These are phyloP conservation scores for Lochmaea crataegi DNA, from an alignment of 2,888 invertebrate species.

Conservation along the genomic window DNA sequence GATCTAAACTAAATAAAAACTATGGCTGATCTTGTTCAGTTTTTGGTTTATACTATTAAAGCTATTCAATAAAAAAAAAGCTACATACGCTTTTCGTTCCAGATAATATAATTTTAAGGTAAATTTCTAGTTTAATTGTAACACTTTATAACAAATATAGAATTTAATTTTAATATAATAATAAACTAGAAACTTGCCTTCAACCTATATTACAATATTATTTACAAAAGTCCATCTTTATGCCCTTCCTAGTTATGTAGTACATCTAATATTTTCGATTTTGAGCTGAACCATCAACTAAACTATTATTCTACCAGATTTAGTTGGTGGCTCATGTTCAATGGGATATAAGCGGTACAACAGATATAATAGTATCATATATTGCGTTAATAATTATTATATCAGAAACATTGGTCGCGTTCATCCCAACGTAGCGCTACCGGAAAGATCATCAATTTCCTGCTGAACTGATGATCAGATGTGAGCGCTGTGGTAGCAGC, in stretches of 20 bases:
- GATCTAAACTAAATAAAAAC: conserved; percentile 34
- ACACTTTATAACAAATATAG: not conserved
- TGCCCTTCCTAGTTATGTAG: conserved; percentile 26
- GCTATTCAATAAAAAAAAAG: conserved; percentile 10
- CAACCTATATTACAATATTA: conserved; percentile 7
- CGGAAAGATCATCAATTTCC: too few species aligned
- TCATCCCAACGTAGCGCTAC: too few species aligned
- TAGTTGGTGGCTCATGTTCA: not conserved
- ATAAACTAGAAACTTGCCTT: conserved; percentile 22
- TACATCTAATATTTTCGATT: not conserved
- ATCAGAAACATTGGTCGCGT: too few species aligned
- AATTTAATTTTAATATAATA: not conserved
- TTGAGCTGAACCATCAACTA: conserved; percentile 12
- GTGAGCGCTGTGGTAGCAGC: too few species aligned
- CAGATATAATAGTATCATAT: conserved; percentile 1
- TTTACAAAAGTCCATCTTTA: conserved; percentile 22
- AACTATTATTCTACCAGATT: not conserved
- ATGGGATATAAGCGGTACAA: not conserved
- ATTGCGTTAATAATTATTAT: not conserved
- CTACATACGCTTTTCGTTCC: not conserved
- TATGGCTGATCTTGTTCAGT: conserved; percentile 43
- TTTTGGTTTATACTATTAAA: conserved; percentile 34
- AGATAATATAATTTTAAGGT: conserved; percentile 7
- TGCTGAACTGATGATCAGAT: too few species aligned
- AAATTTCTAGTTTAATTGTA: conserved; percentile 3